Evolutionary conservation across 2,888 invertebrate genomes (phyloP).

Genomic region (Lycaena phlaeas): DNA sequence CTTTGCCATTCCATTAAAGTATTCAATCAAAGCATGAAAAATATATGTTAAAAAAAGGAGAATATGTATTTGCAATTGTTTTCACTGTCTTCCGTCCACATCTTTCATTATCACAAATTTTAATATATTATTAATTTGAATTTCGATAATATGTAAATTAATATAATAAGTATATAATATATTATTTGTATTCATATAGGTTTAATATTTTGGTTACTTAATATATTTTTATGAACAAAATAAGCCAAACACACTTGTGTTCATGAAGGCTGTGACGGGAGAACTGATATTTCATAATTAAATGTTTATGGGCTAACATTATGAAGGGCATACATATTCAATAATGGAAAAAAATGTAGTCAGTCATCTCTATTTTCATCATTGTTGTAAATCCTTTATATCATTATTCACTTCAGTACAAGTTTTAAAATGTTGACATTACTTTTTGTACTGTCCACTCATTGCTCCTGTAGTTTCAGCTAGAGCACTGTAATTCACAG

Average conservation of each 20-base stretch:
- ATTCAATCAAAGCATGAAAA: neutral
- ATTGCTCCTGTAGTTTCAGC: too few species aligned
- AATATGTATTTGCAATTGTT: neutral
- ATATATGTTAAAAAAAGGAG: neutral
- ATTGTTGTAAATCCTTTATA: too few species aligned
- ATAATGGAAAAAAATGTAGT: neutral
- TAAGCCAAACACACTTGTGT: conserved; percentile 14
- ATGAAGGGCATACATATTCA: neutral
- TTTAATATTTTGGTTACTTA: too few species aligned
- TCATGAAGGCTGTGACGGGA: conserved; percentile 22
- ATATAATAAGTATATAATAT: neutral
- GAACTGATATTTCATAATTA: conserved; percentile 12
- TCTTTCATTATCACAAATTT: conserved; percentile 13
- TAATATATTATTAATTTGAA: neutral
- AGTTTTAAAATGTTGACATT: too few species aligned
- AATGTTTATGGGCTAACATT: neutral
- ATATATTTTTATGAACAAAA: too few species aligned
- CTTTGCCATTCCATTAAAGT: neutral
- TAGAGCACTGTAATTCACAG: too few species aligned
- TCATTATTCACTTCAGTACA: too few species aligned
- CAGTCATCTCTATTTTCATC: too few species aligned
- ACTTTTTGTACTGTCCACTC: too few species aligned
- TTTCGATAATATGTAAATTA: neutral
- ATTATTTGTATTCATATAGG: too few species aligned
- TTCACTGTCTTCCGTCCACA: conserved; percentile 18